These are phyloP conservation scores for Phaethornis superciliosus DNA, from an alignment of 2,113 vertebrate genomes.

Conservation along the genomic window DNA sequence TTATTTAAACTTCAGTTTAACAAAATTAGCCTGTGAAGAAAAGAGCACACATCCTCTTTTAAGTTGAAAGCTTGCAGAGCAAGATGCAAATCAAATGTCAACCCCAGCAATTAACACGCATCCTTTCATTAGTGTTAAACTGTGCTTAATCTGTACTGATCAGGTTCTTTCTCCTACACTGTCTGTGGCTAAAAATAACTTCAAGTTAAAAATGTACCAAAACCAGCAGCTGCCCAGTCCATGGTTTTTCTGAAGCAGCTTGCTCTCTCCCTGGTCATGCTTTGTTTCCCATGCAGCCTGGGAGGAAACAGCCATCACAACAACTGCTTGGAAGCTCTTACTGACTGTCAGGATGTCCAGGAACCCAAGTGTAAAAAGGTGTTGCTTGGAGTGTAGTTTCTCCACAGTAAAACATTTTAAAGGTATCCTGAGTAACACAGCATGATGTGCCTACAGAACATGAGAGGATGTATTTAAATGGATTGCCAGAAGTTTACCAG, in stretches of 20 bases:
- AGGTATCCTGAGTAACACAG: background rate
- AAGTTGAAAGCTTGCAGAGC: background rate
- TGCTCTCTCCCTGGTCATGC: accelerated
- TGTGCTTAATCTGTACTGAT: background rate
- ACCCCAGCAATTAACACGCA: background rate
- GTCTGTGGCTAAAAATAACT: conserved; percentile 19
- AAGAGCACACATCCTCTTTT: background rate
- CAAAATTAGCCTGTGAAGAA: conserved; percentile 26
- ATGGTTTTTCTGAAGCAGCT: background rate
- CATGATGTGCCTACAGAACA: background rate
- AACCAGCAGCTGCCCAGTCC: background rate
- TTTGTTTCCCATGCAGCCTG: background rate
- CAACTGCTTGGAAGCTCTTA: background rate
- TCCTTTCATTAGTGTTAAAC: background rate
- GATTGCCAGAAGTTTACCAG: background rate
- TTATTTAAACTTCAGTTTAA: conserved; percentile 30
- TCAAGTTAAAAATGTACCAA: background rate
- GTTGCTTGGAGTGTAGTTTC: no score
- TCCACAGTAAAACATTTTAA: no score
- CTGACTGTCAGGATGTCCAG: background rate
- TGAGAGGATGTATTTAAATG: background rate
- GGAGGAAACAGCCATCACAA: background rate
- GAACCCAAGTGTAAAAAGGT: background rate
- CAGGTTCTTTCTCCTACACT: background rate
- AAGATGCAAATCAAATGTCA: conserved; percentile 2